Conservation (phyloP, 2,113 vertebrate species). For the Boulengeromyrus knoepffleri region DNA sequence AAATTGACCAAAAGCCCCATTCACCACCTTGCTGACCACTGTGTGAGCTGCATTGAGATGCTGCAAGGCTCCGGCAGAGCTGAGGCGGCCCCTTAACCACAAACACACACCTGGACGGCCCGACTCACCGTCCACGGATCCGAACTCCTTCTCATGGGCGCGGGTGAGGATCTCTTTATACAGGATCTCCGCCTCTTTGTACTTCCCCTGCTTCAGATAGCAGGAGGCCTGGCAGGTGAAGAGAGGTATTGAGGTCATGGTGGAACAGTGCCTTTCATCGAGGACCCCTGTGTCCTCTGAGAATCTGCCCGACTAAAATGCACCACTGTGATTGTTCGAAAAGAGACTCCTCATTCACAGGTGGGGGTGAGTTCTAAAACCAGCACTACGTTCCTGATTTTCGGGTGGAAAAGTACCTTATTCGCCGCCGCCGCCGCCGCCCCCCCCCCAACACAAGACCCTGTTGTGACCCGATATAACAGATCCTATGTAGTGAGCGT, state of each 20-base stretch:
- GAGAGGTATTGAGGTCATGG: background rate
- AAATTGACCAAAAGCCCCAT: background rate
- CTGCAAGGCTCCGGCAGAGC: background rate
- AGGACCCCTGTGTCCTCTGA: background rate
- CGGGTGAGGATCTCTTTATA: slow-evolving; percentile 98
- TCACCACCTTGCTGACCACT: background rate
- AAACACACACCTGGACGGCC: background rate
- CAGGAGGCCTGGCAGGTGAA: slow-evolving; percentile 79
- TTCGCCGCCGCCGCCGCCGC: no score
- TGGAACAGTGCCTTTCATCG: background rate
- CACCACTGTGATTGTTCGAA: background rate
- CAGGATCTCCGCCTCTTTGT: slow-evolving; percentile 87
- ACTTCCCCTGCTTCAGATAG: slow-evolving; percentile 95
- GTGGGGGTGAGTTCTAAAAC: background rate
- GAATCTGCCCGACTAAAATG: background rate
- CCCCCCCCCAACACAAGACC: background rate
- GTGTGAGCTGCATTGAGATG: background rate
- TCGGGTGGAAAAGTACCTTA: no score
- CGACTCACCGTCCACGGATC: slow-evolving; percentile 88
- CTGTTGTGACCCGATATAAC: background rate
- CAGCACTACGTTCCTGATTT: no score
- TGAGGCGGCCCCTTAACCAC: background rate
- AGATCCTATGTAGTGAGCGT: background rate
- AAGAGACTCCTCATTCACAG: background rate
- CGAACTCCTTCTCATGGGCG: slow-evolving; percentile 96